Evolutionary conservation across 2,113 vertebrate genomes (phyloP).

Genomic region (Tamias sibiricus): DNA sequence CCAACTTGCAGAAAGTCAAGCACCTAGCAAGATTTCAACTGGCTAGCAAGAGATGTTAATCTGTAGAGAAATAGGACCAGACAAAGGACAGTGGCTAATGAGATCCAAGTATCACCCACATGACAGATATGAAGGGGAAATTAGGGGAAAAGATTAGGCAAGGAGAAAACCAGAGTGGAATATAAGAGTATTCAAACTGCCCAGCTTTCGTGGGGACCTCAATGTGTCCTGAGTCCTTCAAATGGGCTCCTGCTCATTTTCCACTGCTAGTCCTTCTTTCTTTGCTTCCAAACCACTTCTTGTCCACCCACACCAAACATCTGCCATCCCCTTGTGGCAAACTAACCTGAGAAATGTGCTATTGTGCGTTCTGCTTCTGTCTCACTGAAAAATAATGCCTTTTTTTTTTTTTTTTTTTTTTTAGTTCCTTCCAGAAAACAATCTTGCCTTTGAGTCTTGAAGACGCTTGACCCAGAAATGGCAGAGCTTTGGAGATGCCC

Average conservation of each 20-base stretch:
- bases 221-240: not conserved
- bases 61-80: not conserved
- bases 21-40: not conserved
- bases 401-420: not conserved
- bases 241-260: not conserved
- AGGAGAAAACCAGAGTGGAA: not conserved
- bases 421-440: not conserved
- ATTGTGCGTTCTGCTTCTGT: not conserved
- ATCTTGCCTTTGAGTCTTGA: not conserved
- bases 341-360: not conserved
- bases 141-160: not conserved
- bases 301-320: not conserved
- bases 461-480: not conserved
- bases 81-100: not conserved
- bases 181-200: not conserved
- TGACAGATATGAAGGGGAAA: not conserved
- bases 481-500: not conserved
- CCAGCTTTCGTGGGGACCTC: not conserved
- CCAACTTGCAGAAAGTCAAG: not conserved
- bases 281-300: not conserved
- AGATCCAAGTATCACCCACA: not conserved
- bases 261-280: fast-evolving
- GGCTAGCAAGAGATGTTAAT: not conserved
- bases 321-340: not conserved
- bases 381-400: not conserved